Evolutionary conservation across 2,797 vertebrate species (phyloP).

Genomic region (Eupleurogrammus muticus): DNA sequence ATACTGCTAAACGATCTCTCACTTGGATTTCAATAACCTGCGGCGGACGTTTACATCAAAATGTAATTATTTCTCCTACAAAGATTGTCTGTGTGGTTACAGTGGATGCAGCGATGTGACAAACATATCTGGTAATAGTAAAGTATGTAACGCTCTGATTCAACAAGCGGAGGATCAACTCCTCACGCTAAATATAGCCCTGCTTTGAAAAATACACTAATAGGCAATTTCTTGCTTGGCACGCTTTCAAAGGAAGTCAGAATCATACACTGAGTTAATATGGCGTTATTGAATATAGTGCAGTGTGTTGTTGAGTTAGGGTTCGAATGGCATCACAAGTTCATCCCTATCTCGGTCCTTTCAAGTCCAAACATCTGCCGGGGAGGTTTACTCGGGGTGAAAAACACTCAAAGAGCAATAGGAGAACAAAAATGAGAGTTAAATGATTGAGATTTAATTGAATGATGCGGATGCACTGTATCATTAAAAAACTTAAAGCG

Average conservation of each 20-base stretch:
- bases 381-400: slow-evolving; percentile 64
- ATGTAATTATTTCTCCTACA: not conserved
- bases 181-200: slow-evolving; percentile 60
- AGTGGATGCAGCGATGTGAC: slow-evolving; percentile 6
- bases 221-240: slow-evolving; percentile 57
- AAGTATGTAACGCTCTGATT: slow-evolving; percentile 37
- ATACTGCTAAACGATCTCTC: slow-evolving; percentile 10
- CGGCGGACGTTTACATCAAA: not conserved
- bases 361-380: slow-evolving; percentile 60
- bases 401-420: slow-evolving; percentile 45
- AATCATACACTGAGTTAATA: slow-evolving; percentile 53
- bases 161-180: slow-evolving; percentile 44
- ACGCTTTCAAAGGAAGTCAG: slow-evolving; percentile 60
- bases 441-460: slow-evolving; percentile 69
- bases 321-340: slow-evolving; percentile 66
- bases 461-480: slow-evolving; percentile 53
- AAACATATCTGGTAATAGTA: slow-evolving; percentile 30
- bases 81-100: slow-evolving; percentile 8
- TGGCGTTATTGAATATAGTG: slow-evolving; percentile 50
- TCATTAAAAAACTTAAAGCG: slow-evolving; percentile 69
- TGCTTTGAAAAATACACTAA: slow-evolving; percentile 57
- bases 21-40: not conserved
- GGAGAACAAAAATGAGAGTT: slow-evolving; percentile 51
- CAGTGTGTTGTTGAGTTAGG: slow-evolving; percentile 42
- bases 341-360: slow-evolving; percentile 58